Evolutionary conservation across 2,888 invertebrate genomes (phyloP).

Genomic region (Pseudococcus viburni): DNA sequence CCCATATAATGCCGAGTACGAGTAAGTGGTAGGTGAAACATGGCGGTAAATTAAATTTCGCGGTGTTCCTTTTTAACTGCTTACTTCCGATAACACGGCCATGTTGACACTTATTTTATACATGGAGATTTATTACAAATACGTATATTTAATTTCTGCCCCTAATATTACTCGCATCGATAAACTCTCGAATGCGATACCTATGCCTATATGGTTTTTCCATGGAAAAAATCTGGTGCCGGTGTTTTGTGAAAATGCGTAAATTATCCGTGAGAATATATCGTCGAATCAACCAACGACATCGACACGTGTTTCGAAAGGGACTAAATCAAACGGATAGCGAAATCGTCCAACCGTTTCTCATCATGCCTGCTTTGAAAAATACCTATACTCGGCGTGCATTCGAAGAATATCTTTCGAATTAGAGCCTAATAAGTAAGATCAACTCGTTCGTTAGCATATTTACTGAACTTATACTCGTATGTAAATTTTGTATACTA

Average conservation of each 20-base stretch:
- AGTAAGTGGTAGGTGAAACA: neutral
- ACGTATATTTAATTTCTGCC: neutral
- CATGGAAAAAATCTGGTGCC: neutral
- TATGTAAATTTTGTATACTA: neutral
- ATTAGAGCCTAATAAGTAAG: conserved; percentile 3
- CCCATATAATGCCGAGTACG: neutral
- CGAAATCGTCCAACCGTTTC: conserved; percentile 1
- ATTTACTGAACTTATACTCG: neutral
- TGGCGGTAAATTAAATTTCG: conserved; percentile 28
- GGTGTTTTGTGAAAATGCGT: neutral
- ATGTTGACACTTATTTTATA: conserved; percentile 6
- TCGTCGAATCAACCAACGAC: neutral
- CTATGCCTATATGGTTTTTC: no score
- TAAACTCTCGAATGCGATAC: neutral
- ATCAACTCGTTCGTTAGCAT: conserved; percentile 28
- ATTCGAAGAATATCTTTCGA: conserved; percentile 1
- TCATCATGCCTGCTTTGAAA: neutral
- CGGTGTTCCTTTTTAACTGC: conserved; percentile 37
- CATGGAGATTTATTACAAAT: conserved; percentile 11
- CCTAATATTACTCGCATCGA: neutral
- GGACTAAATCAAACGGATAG: neutral
- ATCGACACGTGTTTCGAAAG: neutral
- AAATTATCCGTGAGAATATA: neutral
- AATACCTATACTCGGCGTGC: neutral
- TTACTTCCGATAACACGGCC: conserved; percentile 30